Evolutionary conservation across 2,888 invertebrate species (phyloP), one percentile per base, ranked within the genome.

Genomic region (Parnassius glacialis): DNA sequence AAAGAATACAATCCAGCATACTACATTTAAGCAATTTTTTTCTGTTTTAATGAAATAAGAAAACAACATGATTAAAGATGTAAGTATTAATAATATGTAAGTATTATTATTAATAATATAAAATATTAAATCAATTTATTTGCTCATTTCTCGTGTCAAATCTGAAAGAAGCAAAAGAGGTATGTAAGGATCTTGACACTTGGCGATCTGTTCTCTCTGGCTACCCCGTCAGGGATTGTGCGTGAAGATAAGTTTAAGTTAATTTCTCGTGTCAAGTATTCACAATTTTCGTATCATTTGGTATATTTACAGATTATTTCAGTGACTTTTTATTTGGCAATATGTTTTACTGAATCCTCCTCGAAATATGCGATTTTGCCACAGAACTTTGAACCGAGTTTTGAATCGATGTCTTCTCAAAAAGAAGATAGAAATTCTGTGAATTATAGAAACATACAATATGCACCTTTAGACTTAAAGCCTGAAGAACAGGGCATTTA

Each of bases 381-480:
- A 5, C 63, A 63, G 41, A 52, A 10, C 45, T 52, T 50, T 41
- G 50, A 54, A 20, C 44, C 34, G 13, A 56, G 42, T 34, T 16
- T 11, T 52, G 52, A 51, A 44, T 13, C 9, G 10, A 52, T 52
- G n/a, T 9, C 16, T 45, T 44, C 55, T 11, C n/a, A 13, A 13
- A 59, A 59, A 52, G 20, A 13, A 41, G 52, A 20, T 13, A 52
- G 13, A n/a, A 42, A 58, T 43, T 47, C 13, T 16, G 12, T 13
- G 9, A 47, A 59, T 56, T 63, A 59, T 41, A 45, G 45, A 25
- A 51, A 55, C n/a, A 59, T 63, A 34, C 63, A 63, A 45, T 63
- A 63, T n/a, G 63, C 63, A 25, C 63, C 63, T 10, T 52, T 63
- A 56, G 16, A 25, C 47, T 56, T 59, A 47, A 63, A 56, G 20